Evolutionary conservation across 2,888 invertebrate species (phyloP), one percentile per base, ranked within the genome.

Genomic region (Omphaloscelis lunosa): DNA sequence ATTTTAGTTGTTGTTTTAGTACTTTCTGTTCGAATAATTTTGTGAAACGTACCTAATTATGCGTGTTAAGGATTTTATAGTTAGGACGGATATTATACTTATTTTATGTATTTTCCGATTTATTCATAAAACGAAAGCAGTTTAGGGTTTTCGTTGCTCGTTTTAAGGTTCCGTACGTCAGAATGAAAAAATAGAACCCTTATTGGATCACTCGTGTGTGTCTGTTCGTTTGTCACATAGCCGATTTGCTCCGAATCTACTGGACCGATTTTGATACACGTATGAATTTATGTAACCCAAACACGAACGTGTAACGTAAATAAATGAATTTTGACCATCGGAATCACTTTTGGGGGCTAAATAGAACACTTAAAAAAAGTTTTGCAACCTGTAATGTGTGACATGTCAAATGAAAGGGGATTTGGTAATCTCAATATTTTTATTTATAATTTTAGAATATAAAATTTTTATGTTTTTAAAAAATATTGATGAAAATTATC

Each of bases 1-100:
- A 61, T 75, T 82, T 72, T 68, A 59, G 78, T 73, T 75, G 68
- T 63, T 74, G 78, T 79, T 86, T 81, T 77, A 75, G 76, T 75
- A 75, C 77, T 83, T 81, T 82, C 82, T 23, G 73, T 67, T 66
- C 15, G 56, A 83, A 79, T 83, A 73, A 85, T 79, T 83, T 72
- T 72, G 62, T 76, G 27, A 62, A 69, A 58, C 48, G 77, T 63
- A 48, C 61, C 66, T 73, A 68, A 85, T 79, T 77, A 61, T 61
- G 59, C 61, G 59, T 82, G 65, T 41, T 23, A 45, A 63, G 29
- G 71, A 20, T 56, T 69, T 69, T 69, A 80, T 62, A 15, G 27
- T 45, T 41, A 53, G 56, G 56, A n/a, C 2, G 9, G 15, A 61
- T 41, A 58, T 41, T 53, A 23, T 34, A 41, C 20, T 12, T 53